Conservation (phyloP, 2,113 vertebrate genomes). For the Butorides virescens region DNA sequence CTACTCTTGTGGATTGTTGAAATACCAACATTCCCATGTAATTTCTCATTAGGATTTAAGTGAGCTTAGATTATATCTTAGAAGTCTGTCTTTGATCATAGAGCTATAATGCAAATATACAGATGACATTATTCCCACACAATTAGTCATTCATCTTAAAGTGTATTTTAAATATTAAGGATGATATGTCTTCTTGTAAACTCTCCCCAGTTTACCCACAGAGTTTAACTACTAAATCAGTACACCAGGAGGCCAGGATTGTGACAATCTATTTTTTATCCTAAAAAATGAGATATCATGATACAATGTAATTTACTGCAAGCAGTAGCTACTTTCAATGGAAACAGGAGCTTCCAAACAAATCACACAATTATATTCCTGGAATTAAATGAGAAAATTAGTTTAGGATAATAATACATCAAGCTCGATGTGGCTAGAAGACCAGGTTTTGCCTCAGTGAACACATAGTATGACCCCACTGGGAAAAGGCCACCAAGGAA, state of each 20-base stretch:
- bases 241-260: background rate
- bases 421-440: background rate
- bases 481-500: background rate
- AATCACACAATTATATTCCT: background rate
- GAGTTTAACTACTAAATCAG: constrained; percentile 1
- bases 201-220: constrained; percentile 27
- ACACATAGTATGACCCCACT: background rate
- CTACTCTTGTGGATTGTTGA: constrained; percentile 55
- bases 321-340: background rate
- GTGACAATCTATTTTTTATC: background rate
- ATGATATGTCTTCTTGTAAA: constrained; percentile 37
- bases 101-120: constrained; percentile 39
- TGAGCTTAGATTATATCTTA: constrained; percentile 53
- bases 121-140: constrained; percentile 55
- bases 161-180: constrained; percentile 42
- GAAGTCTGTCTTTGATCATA: constrained; percentile 41
- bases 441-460: background rate
- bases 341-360: background rate
- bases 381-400: background rate
- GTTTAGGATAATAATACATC: background rate
- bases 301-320: background rate
- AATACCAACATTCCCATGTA: constrained; percentile 62
- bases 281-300: background rate
- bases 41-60: constrained; percentile 64
- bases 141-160: constrained; percentile 54